Percentiles rank a stretch among this genome's conserved stretches.
phyloP scores from a whole-genome alignment of 2,888 invertebrate genomes.

The Polydrusus tereticollis region DNA sequence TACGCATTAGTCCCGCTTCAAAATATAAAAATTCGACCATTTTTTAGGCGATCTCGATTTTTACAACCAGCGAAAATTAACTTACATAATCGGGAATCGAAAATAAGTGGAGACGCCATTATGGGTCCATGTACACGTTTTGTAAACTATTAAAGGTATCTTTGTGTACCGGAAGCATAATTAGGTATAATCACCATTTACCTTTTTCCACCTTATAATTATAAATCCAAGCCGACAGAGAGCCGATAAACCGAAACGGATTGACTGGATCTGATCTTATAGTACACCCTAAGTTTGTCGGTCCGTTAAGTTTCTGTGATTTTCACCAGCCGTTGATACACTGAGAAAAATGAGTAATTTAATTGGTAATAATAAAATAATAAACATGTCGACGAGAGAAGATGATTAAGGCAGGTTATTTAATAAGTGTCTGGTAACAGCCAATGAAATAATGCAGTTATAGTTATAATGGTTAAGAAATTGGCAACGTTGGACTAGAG shows the following conservation, averaged over 20 bases:
- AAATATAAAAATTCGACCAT: background rate
- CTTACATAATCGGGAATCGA: background rate
- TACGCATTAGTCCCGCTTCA: background rate
- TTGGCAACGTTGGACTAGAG: too few species aligned
- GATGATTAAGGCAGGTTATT: too few species aligned
- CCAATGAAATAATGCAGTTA: too few species aligned
- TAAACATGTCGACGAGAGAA: too few species aligned
- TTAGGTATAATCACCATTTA: conserved; percentile 30
- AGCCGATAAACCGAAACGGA: conserved; percentile 23
- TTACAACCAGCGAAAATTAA: background rate
- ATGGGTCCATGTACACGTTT: background rate
- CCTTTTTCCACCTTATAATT: conserved; percentile 38
- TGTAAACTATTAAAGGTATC: background rate
- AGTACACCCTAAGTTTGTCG: too few species aligned
- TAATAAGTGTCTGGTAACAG: too few species aligned
- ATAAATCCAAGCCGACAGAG: conserved; percentile 33
- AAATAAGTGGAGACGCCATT: background rate
- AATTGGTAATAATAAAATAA: too few species aligned
- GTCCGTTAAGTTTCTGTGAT: too few species aligned
- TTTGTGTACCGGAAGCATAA: conserved; percentile 38
- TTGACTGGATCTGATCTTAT: conserved; percentile 12
- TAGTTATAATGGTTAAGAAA: too few species aligned
- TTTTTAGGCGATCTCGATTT: background rate
- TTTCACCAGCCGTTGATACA: too few species aligned
- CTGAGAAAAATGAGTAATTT: too few species aligned